Base-by-base conservation (phyloP, 2,797 vertebrate genomes). In the Cheirogaleus major region DNA sequence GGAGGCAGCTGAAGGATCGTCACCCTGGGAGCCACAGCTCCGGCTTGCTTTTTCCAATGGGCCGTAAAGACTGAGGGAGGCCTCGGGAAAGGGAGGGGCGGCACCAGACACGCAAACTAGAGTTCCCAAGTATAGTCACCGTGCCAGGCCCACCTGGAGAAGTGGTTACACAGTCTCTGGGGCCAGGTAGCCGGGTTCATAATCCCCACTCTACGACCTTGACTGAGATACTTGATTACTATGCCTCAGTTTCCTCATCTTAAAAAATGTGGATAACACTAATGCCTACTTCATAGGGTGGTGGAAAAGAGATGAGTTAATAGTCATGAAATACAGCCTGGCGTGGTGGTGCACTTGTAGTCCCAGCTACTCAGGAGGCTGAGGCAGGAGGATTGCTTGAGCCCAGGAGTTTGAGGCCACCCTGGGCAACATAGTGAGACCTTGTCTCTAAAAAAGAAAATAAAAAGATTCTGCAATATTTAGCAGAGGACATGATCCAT, bases 1-100 rank as follows among this genome's bases (percentile, higher is more conserved):
- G 94, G 96, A 97, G 86, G 90, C 73, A 76, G 93, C 96, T 97
- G 96, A 97, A 97, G 93, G 86, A 97, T 97, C 2, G 59, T 55
- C 95, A 67, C 86, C 95, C 83, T 90, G 97, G 98, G 97, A 98
- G 91, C 93, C 86, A 50, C 88, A 79, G 91, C 73, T 67, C 86
- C 6, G 43, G 63, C 78, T 94, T 45, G 84, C 95, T 96, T 91
- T 94, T 97, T 96, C 94, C 93, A 97, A 43, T 94, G 81, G 93
- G 81, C 96, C 72, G 57, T 95, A 96, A 89, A 97, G 81, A 87
- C 55, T 38, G 92, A 86, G 78, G 63, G 83, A 61, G 79, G 65
- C n/a, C 7, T 75, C 41, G 32, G 30, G 13, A 65, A 88, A 18
- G 22, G 52, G 32, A 11, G 55, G 52, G 27, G 52, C 30, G 38